Percentiles rank a stretch among this genome's conserved stretches.
These are phyloP conservation scores for Microdon myrmicae DNA, from an alignment of 2,888 invertebrate genomes.

Conservation along the genomic window DNA sequence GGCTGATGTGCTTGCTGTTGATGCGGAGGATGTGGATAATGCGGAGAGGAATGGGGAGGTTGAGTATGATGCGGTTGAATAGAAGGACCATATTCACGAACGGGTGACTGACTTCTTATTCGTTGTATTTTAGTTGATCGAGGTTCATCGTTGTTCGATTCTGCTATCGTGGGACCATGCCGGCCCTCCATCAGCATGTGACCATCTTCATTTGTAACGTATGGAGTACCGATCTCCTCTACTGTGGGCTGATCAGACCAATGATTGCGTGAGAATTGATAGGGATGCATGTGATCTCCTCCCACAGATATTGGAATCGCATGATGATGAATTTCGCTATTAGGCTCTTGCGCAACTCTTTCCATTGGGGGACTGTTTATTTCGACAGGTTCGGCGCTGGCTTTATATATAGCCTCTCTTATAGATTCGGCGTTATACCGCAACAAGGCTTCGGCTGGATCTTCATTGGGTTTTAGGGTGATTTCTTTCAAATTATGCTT, in stretches of 20 bases:
- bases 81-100: too few relatives aligned
- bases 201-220: too few relatives aligned
- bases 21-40: too few relatives aligned
- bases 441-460: conserved; percentile 61
- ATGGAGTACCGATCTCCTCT: conserved; percentile 14
- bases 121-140: too few relatives aligned
- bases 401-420: conserved; percentile 59
- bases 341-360: background rate
- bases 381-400: conserved; percentile 58
- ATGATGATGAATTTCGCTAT: background rate
- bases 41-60: too few relatives aligned
- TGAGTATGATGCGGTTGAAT: too few relatives aligned
- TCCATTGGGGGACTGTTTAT: conserved; percentile 39
- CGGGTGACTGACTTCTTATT: too few relatives aligned
- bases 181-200: too few relatives aligned
- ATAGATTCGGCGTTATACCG: conserved; percentile 63
- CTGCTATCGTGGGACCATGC: too few relatives aligned
- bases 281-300: background rate
- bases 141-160: too few relatives aligned
- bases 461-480: conserved; percentile 62
- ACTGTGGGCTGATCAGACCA: background rate
- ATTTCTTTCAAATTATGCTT: conserved; percentile 61
- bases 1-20: too few relatives aligned
- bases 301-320: background rate
- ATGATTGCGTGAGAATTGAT: background rate